These are phyloP conservation scores for Cydia amplana DNA, from an alignment of 1,140 invertebrate genomes.

Conservation along the genomic window DNA sequence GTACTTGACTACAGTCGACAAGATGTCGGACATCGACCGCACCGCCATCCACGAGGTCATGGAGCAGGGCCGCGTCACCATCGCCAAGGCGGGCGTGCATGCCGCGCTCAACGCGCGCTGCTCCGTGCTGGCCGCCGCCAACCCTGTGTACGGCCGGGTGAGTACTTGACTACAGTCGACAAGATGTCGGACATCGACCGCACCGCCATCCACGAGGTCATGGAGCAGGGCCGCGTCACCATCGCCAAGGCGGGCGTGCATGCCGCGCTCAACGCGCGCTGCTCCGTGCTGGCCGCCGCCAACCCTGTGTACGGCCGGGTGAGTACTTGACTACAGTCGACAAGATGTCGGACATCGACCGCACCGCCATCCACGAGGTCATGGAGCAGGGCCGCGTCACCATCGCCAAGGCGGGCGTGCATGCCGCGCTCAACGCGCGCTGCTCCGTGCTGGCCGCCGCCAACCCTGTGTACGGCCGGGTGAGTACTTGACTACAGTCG, in stretches of 20 bases:
- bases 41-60: slow-evolving; percentile 99
- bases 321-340: too few species aligned
- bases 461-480: slow-evolving; percentile 98
- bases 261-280: slow-evolving; percentile 97
- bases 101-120: slow-evolving; percentile 98
- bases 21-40: slow-evolving; percentile 99
- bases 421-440: slow-evolving; percentile 97
- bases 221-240: slow-evolving; percentile 97
- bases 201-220: slow-evolving; percentile 97
- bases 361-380: slow-evolving; percentile 97
- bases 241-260: slow-evolving; percentile 99
- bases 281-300: slow-evolving; percentile 62
- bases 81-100: slow-evolving; percentile 97
- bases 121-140: slow-evolving; percentile 98
- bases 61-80: slow-evolving; percentile 97
- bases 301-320: slow-evolving; percentile 97
- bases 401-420: slow-evolving; percentile 97
- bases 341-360: slow-evolving; percentile 87
- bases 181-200: slow-evolving; percentile 99
- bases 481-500: slow-evolving; percentile 79
- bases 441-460: slow-evolving; percentile 99
- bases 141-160: slow-evolving; percentile 99
- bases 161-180: too few species aligned
- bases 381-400: slow-evolving; percentile 98
- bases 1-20: slow-evolving; percentile 84